These are phyloP conservation scores for Acronicta leporina DNA, from an alignment of 2,888 invertebrate genomes.

Conservation along the genomic window DNA sequence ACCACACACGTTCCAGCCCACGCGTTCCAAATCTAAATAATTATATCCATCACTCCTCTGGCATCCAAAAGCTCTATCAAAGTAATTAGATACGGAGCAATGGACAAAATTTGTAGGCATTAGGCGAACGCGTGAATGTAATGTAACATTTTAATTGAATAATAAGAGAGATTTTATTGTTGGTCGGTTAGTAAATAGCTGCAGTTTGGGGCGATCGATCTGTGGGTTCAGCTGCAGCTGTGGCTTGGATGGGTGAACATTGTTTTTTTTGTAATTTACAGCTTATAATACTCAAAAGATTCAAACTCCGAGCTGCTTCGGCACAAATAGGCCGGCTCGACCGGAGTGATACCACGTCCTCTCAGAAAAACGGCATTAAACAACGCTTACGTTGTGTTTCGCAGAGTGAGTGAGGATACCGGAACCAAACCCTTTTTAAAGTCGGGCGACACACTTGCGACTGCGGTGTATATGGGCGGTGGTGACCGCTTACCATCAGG, in stretches of 20 bases:
- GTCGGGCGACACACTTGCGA: no score
- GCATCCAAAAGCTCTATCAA: slow-evolving; percentile 28
- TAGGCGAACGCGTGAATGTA: slow-evolving; percentile 7
- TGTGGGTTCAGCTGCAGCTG: not conserved
- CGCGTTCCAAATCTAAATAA: slow-evolving; percentile 30
- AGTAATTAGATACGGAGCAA: slow-evolving; percentile 39
- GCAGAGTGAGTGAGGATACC: no score
- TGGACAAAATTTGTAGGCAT: slow-evolving; percentile 23
- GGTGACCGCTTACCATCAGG: no score
- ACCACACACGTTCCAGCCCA: slow-evolving; percentile 31
- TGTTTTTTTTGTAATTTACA: not conserved
- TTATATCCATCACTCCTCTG: slow-evolving; percentile 25
- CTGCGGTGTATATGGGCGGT: no score
- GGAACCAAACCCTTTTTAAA: no score
- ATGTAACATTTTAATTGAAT: slow-evolving; percentile 37
- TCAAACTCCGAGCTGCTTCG: no score
- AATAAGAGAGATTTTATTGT: slow-evolving; percentile 5
- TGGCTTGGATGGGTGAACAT: not conserved
- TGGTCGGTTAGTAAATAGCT: slow-evolving; percentile 8
- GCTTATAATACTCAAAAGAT: no score
- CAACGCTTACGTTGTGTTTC: no score
- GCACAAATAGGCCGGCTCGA: no score
- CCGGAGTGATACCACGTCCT: no score
- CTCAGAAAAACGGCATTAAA: no score
- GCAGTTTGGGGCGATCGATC: slow-evolving; percentile 4